Evolutionary conservation across 2,888 invertebrate genomes (phyloP).

Genomic region (Tetragonula carbonaria): DNA sequence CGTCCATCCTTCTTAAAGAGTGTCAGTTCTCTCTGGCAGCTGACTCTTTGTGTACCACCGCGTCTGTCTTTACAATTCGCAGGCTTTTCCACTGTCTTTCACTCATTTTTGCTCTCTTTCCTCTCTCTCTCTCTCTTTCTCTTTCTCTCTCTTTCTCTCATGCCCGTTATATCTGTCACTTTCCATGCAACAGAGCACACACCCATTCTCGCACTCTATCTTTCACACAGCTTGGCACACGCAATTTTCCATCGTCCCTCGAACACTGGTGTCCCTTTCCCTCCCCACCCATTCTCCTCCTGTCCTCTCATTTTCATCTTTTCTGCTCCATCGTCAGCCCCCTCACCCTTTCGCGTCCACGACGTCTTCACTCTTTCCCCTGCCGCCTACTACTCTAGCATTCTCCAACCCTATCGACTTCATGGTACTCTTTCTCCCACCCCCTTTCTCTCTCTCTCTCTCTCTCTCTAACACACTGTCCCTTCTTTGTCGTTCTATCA

Average conservation of each 20-base stretch:
- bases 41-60: conserved; percentile 53
- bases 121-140: conserved; percentile 15
- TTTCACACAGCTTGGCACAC: conserved; percentile 34
- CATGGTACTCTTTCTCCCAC: conserved; percentile 19
- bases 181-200: conserved; percentile 38
- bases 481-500: not conserved
- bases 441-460: conserved; percentile 27
- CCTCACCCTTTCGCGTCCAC: not conserved
- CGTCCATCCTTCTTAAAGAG: conserved; percentile 58
- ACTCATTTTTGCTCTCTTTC: conserved; percentile 57
- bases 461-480: conserved; percentile 17
- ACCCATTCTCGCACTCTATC: conserved; percentile 45
- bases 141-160: conserved; percentile 31
- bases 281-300: not conserved
- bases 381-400: not conserved
- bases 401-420: conserved; percentile 45
- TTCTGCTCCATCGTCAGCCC: not conserved
- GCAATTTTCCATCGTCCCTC: conserved; percentile 53
- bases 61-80: conserved; percentile 60
- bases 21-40: conserved; percentile 51
- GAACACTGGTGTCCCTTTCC: not conserved
- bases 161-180: conserved; percentile 53
- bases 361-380: not conserved
- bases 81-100: conserved; percentile 58
- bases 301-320: conserved; percentile 4